Base-by-base conservation (phyloP, 2,113 vertebrate species). In the Leuciscus idus region DNA sequence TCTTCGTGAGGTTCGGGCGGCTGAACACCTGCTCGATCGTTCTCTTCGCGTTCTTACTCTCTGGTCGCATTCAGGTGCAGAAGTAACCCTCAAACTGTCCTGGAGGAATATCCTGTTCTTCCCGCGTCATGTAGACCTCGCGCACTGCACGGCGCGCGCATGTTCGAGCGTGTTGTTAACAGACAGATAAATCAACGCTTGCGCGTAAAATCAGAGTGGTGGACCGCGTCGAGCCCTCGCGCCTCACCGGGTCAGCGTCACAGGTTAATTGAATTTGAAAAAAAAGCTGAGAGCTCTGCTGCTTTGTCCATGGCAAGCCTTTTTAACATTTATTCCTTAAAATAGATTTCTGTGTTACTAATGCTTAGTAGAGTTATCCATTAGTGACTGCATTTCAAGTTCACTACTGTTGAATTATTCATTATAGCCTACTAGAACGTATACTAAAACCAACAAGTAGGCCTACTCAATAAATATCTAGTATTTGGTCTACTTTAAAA, bases 11-110 rank as follows among this genome's bases (percentile, higher is more conserved):
- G 46, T 52, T 80, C 68, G 80, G 52, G 72, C 70, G 73, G 50
- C 89, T 72, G 87, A 66, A 57, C 76, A 70, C 87, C 80, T 81
- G 87, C 85, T 73, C 57, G 62, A 74, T 87, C 68, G 84, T 89
- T 87, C 81, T 82, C 85, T 81, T 70, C 87, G 87, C 88, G 76
- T 90, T 84, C 85, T 74, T 59, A 50, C 61, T 79, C 64, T 77
- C 78, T 81, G 76, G 26, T 77, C 59, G 79, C 73, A 57, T 78
- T 83, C 86, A 76, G 72, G 81, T 74, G 87, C 55, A 81, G 75
- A 79, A 86, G 87, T 72, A 85, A 81, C 85, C 83, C 85, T 85
- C 81, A 66, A 75, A 78, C 74, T 80, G 85, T 87, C 86, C 85
- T 83, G 76, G 68, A 87, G 73, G 80, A 57, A 75, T 90, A 86